Conservation (phyloP, 1,140 invertebrate species). For the Bombus difficillimus region DNA sequence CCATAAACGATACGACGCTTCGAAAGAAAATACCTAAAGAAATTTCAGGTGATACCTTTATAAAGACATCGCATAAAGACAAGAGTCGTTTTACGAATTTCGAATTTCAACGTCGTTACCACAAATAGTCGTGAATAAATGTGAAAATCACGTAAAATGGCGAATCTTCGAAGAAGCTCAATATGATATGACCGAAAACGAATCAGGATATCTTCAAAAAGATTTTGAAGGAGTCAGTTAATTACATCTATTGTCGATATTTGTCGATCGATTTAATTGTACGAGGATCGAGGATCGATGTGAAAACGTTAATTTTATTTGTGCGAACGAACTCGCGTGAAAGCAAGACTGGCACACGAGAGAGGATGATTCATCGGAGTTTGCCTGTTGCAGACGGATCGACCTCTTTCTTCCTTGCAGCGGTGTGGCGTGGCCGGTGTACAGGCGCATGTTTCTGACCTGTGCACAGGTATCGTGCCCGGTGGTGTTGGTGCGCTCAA, state of each 20-base stretch:
- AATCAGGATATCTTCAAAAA: neutral
- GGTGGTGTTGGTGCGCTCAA: constrained; percentile 6
- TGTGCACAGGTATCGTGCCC: constrained; percentile 18
- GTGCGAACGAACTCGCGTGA: constrained; percentile 8
- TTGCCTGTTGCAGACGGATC: constrained; percentile 66
- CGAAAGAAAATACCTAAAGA: neutral
- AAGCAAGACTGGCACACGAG: constrained; percentile 31
- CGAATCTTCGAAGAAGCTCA: no score
- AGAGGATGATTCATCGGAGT: constrained; percentile 69
- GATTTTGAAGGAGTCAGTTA: neutral
- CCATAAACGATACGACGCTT: no score
- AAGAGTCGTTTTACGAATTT: neutral
- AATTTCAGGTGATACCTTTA: neutral
- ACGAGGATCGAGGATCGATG: neutral
- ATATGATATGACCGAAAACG: neutral
- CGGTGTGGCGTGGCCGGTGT: constrained; percentile 32
- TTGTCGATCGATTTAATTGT: neutral
- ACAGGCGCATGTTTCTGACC: neutral
- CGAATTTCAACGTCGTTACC: neutral
- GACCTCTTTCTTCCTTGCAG: constrained; percentile 65
- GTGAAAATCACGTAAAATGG: no score
- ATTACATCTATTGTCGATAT: neutral
- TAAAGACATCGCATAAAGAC: neutral
- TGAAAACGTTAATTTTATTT: constrained; percentile 3
- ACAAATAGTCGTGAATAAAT: neutral